These are phyloP conservation scores for Neoniphon sammara DNA, from an alignment of 2,797 vertebrate genomes.

Conservation along the genomic window DNA sequence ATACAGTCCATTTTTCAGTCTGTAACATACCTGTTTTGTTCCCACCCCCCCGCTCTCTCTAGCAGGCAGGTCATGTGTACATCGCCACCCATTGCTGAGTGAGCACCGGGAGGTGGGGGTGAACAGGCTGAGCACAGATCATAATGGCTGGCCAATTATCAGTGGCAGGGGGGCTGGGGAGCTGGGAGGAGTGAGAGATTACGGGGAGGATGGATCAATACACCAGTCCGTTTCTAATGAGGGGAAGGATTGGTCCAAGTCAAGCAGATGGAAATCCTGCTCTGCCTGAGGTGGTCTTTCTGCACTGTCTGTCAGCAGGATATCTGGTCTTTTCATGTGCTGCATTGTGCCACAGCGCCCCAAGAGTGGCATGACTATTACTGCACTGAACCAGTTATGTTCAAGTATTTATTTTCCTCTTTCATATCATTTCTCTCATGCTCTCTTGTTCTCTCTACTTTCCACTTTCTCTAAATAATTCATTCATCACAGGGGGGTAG, in stretches of 20 bases:
- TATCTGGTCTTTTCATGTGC: background rate
- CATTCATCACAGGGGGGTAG: conserved; percentile 64
- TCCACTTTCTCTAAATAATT: conserved; percentile 71
- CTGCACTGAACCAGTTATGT: background rate
- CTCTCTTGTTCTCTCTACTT: conserved; percentile 53
- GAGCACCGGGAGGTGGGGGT: conserved; percentile 54
- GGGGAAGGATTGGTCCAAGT: conserved; percentile 82
- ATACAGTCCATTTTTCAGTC: conserved; percentile 47
- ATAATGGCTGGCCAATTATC: conserved; percentile 81
- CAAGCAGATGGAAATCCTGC: conserved; percentile 81
- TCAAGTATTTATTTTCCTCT: conserved; percentile 38
- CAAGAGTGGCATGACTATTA: conserved; percentile 31
- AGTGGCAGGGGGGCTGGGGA: conserved; percentile 62
- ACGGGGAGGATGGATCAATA: conserved; percentile 81
- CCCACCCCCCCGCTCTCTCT: conserved; percentile 21
- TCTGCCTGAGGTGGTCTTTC: conserved; percentile 68
- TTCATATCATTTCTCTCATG: conserved; percentile 32
- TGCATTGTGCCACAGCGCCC: conserved; percentile 50
- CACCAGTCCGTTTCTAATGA: conserved; percentile 82
- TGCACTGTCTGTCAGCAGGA: conserved; percentile 49
- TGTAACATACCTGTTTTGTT: conserved; percentile 26
- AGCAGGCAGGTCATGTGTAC: conserved; percentile 59
- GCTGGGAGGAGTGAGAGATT: conserved; percentile 68
- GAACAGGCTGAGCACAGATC: conserved; percentile 66
- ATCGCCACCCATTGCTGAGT: conserved; percentile 65